A percentile compares a stretch with the other conserved stretches of the same genome.
Evolutionary conservation across 37 sponge, comb jelly and placozoan species (phyloP).

Genomic region (Ianthella basta): DNA sequence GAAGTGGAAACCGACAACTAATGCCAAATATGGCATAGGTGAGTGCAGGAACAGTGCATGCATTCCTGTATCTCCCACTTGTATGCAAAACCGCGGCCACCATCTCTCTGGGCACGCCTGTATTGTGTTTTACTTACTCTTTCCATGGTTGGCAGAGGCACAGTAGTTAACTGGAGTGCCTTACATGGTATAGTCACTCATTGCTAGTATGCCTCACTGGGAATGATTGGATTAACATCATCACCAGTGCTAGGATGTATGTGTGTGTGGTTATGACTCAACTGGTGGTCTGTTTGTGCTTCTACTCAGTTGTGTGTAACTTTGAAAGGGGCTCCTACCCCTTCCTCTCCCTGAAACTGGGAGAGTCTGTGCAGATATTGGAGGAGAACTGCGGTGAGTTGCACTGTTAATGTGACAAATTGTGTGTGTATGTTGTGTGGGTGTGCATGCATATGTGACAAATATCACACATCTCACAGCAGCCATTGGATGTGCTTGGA

Average conservation of each 20-base stretch:
- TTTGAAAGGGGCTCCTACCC: constrained; percentile 58
- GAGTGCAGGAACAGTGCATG: constrained; percentile 11
- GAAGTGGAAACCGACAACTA: constrained; percentile 73
- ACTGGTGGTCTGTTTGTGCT: too few species aligned
- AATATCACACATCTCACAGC: too few species aligned
- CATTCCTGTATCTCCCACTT: not conserved
- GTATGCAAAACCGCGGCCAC: too few species aligned
- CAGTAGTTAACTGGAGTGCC: too few species aligned
- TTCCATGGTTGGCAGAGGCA: too few species aligned
- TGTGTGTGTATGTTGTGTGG: too few species aligned
- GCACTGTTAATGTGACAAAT: not conserved
- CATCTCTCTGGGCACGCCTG: too few species aligned
- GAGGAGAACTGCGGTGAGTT: constrained; percentile 74
- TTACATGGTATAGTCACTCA: too few species aligned
- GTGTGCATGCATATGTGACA: too few species aligned
- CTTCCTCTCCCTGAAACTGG: constrained; percentile 65
- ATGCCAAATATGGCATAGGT: constrained; percentile 88
- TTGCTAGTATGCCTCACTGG: too few species aligned
- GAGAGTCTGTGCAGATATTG: constrained; percentile 83
- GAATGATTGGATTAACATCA: not conserved
- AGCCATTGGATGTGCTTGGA: too few species aligned
- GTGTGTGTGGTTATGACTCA: not conserved
- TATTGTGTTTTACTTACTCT: too few species aligned
- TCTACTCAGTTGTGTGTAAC: constrained; percentile 49
- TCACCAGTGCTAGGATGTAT: not conserved